Base-by-base conservation (phyloP, 1,140 invertebrate genomes). In the Phthorimaea operculella region DNA sequence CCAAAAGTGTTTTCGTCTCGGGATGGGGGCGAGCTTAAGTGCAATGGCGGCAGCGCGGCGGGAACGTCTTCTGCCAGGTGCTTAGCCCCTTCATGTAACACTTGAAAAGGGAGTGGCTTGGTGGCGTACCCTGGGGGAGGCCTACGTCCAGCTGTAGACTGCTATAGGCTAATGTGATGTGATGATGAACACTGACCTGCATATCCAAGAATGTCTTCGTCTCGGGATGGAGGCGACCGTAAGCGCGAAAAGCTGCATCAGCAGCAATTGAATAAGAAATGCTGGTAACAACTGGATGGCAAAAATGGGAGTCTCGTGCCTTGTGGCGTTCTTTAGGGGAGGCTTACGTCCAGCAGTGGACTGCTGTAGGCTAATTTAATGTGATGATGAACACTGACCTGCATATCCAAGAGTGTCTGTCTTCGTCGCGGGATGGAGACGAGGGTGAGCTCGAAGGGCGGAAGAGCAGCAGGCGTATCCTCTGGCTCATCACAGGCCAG, bases 401-500 rank as follows among this genome's bases (percentile, higher is more conserved):
- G 58, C 81, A 84, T 65, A 84, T 84, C 81, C 81, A 84, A 11
- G 79, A 84, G 42, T 84, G 81, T 44, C 81, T 84, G 81, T 44
- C 81, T 62, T 7, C 81, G 66, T 47, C 81, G 67, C 16, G 81
- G 81, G 68, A 84, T 84, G 1, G 68, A 66, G 2, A 78, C 70
- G 15, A 84, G 71, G 4, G 79, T 81, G 33, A 84, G 72, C 4
- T 77, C 78, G 49, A 83, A 83, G 12, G 79, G 81, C n/a, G 79
- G 81, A 28, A 84, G 55, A 6, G 76, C 74, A 1, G 76, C 49
- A 0, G 78, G 76, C 0, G 73, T 65, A 18, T 79, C 68, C 49
- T 81, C 79, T 2, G 51, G 50, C 45, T 81, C 75, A 14, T 79
- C 76, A 28, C 21, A 28, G 9, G 57, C 64, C 12, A 72, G 73